Base-by-base conservation (phyloP, 2,797 vertebrate species). In the Pelochelys cantorii region DNA sequence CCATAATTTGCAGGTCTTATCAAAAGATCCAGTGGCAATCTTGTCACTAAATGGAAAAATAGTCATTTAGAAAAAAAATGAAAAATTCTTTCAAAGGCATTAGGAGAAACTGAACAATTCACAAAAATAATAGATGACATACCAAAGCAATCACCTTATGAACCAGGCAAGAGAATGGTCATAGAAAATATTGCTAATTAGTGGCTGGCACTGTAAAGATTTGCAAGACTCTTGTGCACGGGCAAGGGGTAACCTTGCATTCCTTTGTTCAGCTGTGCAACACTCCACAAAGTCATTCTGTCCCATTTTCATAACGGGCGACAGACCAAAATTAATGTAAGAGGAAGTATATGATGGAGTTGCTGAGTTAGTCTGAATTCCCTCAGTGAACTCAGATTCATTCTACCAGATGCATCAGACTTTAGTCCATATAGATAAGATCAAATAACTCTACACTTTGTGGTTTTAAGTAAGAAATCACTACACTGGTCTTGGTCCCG, bases 1-100 rank as follows among this genome's bases (percentile, higher is more conserved):
- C 99, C 99, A 99, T 84, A 99, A 96, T 97, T 98, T 99, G 97
- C 99, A 99, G 78, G 99, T 99, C 97, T 99, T 99, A 95, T 99
- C 99, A 92, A 99, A 99, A 79, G 99, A 99, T 89, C 99, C 99
- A 3, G 99, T 99, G 94, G 99, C 99, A 97, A 99, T 99, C 98
- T 99, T 99, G 97, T 99, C 99, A 91, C 99, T 99, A 96, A 84
- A 95, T 56, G 75, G 54, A 89, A 92, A 90, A 86, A 56, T 22
- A 3, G 2, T 83, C 8, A 29, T 68, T 91, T 93, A 87, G 48
- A 83, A 81, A 89, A 11, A 62, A 78, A 27, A 9, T n/a, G 6
- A 59, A 3, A 1, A 5, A 86, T 48, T 74, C 18, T 56, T 78
- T 78, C 42, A 54, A 56, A 86, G 48, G 57, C 12, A 91, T 31